Conservation (phyloP, 2,113 vertebrate species). For the Lynx canadensis region DNA sequence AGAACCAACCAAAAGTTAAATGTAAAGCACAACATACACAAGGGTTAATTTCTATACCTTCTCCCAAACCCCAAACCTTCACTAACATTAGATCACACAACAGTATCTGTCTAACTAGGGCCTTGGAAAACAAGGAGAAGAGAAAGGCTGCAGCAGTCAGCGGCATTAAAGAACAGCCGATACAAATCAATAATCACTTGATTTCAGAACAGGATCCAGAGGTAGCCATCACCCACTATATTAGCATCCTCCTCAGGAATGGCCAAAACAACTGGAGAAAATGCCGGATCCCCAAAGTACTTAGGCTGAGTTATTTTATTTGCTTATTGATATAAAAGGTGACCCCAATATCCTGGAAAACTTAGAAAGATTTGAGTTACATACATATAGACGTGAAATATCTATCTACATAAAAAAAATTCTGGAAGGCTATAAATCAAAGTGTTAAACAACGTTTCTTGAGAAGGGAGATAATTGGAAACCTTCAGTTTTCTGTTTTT, state of each 20-base stretch:
- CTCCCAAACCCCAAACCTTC: neutral
- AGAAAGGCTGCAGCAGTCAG: neutral
- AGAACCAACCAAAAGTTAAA: neutral
- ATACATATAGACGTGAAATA: neutral
- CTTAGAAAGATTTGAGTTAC: neutral
- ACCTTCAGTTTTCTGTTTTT: neutral
- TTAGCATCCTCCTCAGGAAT: neutral
- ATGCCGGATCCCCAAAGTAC: neutral
- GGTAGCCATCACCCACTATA: neutral
- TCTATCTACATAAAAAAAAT: neutral
- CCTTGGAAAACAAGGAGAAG: neutral
- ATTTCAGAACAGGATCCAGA: neutral
- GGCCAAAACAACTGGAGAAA: neutral
- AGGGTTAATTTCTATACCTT: neutral
- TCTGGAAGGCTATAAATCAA: neutral
- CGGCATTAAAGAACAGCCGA: neutral
- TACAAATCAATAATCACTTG: neutral
- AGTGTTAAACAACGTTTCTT: slow-evolving; percentile 1
- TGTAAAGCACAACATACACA: neutral
- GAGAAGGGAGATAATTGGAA: neutral
- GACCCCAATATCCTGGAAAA: neutral
- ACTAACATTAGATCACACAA: neutral
- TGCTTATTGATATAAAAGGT: neutral
- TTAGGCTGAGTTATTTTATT: neutral
- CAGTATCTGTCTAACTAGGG: neutral